Base-by-base conservation (phyloP, 1,140 invertebrate genomes). In the Solen grandis region DNA sequence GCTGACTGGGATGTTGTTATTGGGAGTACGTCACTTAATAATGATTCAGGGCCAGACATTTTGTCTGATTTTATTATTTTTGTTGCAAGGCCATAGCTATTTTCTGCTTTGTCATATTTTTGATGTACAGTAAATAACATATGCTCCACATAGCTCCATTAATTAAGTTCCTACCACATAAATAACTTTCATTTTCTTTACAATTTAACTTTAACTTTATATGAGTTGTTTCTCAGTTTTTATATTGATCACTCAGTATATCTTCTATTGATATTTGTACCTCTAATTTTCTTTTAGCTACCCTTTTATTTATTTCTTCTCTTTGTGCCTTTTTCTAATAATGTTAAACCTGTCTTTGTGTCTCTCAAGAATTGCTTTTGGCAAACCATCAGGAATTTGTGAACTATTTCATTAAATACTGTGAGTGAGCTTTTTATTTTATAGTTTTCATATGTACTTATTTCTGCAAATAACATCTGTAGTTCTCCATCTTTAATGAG, bases 161-260 rank as follows among this genome's bases (percentile, higher is more conserved):
- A 63, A 63, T 36, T 63, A 63, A 63, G 19, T 35, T 22, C 25
- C 60, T 63, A 8, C 60, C 60, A 63, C 5, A 8, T 35, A 63
- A 63, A 35, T 63, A 63, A n/a, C 19, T 36, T 36, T 63, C 33
- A 63, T 63, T 63, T 8, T 1, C 31, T 36, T n/a, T n/a, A 63
- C 60, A 63, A 63, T 63, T 63, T n/a, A 63, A 36, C 19, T 63
- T 63, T 35, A 63, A 35, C 19, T 63, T 63, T 36, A 63, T 63
- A n/a, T 63, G 60, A 14, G 33, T 36, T 2, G 3, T 63, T 8
- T 33, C 33, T 63, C 19, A 5, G 5, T 63, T n/a, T 63, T 63
- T n/a, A 16, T 31, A 63, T 8, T 36, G 35, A 36, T 63, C 60
- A 63, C 4, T 8, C 2, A 63, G 4, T 8, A 63, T 63, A 22